A percentile compares a stretch with the other conserved stretches of the same genome.
phyloP scores from a whole-genome alignment of 1,140 invertebrate species.

The Wasmannia auropunctata region DNA sequence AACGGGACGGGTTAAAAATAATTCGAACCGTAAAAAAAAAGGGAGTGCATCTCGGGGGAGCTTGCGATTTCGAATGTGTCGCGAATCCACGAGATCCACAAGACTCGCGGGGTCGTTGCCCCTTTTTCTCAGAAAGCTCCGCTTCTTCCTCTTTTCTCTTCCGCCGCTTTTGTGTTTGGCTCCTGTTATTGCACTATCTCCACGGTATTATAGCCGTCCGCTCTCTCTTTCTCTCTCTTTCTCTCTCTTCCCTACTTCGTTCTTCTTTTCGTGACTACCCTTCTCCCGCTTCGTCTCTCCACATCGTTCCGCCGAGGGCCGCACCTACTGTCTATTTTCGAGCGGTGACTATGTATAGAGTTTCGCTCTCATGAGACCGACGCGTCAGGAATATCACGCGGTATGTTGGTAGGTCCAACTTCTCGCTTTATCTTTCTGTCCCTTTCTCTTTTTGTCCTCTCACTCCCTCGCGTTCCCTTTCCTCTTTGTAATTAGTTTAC shows the following conservation, averaged over 20 bases:
- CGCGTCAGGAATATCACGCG: constrained; percentile 49
- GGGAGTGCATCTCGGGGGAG: background rate
- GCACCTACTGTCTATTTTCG: constrained; percentile 59
- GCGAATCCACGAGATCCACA: background rate
- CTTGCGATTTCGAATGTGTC: constrained; percentile 14
- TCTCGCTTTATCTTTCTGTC: background rate
- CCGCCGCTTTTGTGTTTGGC: background rate
- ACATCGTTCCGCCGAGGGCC: constrained; percentile 30
- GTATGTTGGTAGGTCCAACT: constrained; percentile 3
- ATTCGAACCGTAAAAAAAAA: constrained; percentile 23
- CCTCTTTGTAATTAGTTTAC: constrained; percentile 26
- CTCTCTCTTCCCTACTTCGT: background rate
- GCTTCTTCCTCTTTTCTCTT: background rate
- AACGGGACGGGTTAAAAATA: constrained; percentile 59
- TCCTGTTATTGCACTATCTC: background rate
- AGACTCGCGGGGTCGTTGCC: constrained; percentile 7
- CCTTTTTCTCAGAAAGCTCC: background rate
- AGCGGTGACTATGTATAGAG: constrained; percentile 42
- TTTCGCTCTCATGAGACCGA: constrained; percentile 49
- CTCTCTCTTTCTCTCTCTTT: too few species aligned
- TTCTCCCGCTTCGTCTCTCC: constrained; percentile 23
- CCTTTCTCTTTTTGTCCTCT: background rate
- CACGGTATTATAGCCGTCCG: background rate
- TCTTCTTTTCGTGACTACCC: constrained; percentile 12
- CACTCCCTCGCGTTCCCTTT: constrained; percentile 5